phyloP scores from a whole-genome alignment of 2,888 invertebrate species.

The Stratiomys singularior region DNA sequence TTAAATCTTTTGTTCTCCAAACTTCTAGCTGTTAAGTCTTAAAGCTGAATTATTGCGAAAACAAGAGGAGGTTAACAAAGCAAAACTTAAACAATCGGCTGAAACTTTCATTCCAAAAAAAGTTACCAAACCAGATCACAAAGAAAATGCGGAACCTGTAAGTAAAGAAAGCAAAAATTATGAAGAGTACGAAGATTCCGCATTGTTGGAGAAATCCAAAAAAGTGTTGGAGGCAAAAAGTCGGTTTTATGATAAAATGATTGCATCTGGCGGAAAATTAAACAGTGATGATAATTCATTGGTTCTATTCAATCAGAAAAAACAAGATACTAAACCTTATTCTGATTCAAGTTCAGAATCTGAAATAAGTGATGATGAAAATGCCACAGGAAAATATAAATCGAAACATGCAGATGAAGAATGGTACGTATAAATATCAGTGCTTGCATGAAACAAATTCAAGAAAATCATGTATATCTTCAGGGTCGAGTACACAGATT shows the following conservation, averaged over 20 bases:
- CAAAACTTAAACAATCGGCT: constrained; percentile 69
- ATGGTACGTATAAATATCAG: constrained; percentile 65
- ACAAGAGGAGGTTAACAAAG: constrained; percentile 81
- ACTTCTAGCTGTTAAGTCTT: constrained; percentile 75
- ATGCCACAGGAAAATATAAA: constrained; percentile 58
- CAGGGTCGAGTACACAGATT: constrained; percentile 91
- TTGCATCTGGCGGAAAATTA: constrained; percentile 61
- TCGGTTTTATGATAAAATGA: constrained; percentile 65
- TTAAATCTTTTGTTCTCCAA: not conserved
- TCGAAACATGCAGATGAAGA: constrained; percentile 68
- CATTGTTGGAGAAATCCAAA: constrained; percentile 64
- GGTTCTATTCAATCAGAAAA: constrained; percentile 64
- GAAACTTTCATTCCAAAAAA: constrained; percentile 67
- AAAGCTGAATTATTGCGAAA: constrained; percentile 91
- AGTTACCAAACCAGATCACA: constrained; percentile 54
- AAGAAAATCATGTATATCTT: not conserved
- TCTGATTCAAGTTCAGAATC: constrained; percentile 54
- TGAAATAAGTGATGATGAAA: constrained; percentile 67
- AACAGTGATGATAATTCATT: constrained; percentile 64
- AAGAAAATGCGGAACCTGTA: constrained; percentile 58
- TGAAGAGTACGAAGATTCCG: constrained; percentile 61
- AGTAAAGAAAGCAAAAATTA: constrained; percentile 58
- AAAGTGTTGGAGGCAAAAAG: constrained; percentile 65
- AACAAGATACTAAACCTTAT: constrained; percentile 60
- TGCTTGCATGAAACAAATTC: constrained; percentile 35